Base-by-base conservation (phyloP, 2,888 invertebrate genomes). In the Willowsia nigromaculata region DNA sequence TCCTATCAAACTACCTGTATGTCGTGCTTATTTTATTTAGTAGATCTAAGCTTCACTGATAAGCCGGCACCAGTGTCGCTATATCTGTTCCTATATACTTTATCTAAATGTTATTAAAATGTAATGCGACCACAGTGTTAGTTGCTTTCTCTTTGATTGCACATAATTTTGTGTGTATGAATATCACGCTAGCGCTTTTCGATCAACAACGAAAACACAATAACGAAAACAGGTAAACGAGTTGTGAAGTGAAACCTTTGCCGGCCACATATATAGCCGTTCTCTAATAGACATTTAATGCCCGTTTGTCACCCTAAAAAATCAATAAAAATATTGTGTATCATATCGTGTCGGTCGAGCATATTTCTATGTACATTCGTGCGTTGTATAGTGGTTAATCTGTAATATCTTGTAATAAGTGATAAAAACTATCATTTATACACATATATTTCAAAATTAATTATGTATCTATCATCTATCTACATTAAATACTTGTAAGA, bases 41-140 rank as follows among this genome's bases (percentile, higher is more conserved):
- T 59, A 30, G 13, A 30, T 59, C 18, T 50, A 50, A 33, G 56
- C 53, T 33, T 65, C 86, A 86, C 86, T 86, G 86, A 86, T 47
- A 80, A 76, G 80, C 86, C 86, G 86, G 86, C 86, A 86, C 68
- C 86, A 86, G 86, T 86, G 86, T 25, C 22, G 43, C 47, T 50
- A 25, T 30, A 2, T 56, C 18, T 59, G 37, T 62, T 62, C 11
- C n/a, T 18, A 43, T 40, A 50, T 43, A 40, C 43, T 37, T 18
- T 65, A 78, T 22, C n/a, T 47, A 6, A 27, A 25, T 25, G 2
- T 30, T 30, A 30, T 15, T 30, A 71, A 78, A 62, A 82, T 22
- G 30, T 80, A 47, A 65, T 27, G 78, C 37, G 27, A 56, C 78
- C 56, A 76, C 56, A 43, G 15, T 81, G 65, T 62, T 62, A 65